Evolutionary conservation across 1,140 invertebrate species (phyloP), one percentile per base, ranked within the genome.

Genomic region (Pogonus chalceus): DNA sequence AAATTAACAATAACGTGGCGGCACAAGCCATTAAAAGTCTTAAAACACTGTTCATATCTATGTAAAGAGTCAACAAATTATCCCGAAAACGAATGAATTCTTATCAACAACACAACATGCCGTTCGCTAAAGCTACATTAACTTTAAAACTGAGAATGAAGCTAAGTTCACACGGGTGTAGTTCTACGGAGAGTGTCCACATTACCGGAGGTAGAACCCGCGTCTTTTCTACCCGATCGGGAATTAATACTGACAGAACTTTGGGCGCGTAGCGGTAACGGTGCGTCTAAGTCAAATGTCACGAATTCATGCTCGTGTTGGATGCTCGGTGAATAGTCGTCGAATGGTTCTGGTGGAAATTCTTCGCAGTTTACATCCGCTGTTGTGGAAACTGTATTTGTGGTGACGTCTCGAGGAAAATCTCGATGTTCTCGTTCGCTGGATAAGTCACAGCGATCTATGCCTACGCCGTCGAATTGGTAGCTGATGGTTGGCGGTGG

Each of bases 401-500:
- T 64, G 14, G 69, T 69, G 4, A 69, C 60, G 56, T 72, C 70
- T 53, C 70, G 60, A 0, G 70, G 67, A 47, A 70, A 65, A 31
- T 31, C 26, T 7, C 26, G 26, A 18, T 4, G 18, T 16, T 43
- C 37, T 4, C 37, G 37, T 18, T 43, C 37, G n/a, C n/a, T n/a
- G n/a, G n/a, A n/a, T n/a, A n/a, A n/a, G n/a, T n/a, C n/a, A n/a
- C n/a, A n/a, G 49, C 31, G 46, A 50, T 14, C 31, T n/a, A 55
- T 51, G 23, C 50, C 51, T 62, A 22, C 58, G 43, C 65, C 62
- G 39, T 67, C 62, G 55, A 68, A 68, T 56, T 69, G 66, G 35
- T 69, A 69, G 51, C 65, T 67, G 57, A 69, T 69, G 54, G 67
- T 69, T 3, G 75, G 74, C 9, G 76, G 76, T 21, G 67, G 66